Evolutionary conservation across 2,113 vertebrate species (phyloP).

Genomic region (Nerophis ophidion): DNA sequence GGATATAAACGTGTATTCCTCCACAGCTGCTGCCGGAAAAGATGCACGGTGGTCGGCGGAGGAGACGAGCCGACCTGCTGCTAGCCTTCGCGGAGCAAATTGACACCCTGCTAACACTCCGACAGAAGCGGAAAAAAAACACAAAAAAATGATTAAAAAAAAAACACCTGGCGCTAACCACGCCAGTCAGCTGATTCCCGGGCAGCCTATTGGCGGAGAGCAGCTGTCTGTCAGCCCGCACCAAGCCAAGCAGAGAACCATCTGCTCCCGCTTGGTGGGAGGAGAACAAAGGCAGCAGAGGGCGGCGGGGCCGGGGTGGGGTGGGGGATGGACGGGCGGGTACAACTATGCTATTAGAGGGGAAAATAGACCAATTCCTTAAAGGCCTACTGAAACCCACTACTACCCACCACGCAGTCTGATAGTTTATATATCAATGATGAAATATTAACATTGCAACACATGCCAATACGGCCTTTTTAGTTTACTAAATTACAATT

Average conservation of each 20-base stretch:
- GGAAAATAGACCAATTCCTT: conserved; percentile 9
- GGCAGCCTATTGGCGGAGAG: conserved; percentile 74
- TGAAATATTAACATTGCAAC: no score
- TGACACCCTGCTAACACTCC: conserved; percentile 38
- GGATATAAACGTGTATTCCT: conserved; percentile 12
- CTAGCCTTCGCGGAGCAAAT: conserved; percentile 45
- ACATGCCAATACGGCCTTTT: no score
- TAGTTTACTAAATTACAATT: no score
- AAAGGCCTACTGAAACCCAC: no score
- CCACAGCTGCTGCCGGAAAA: conserved; percentile 1
- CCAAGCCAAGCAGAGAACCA: conserved; percentile 70
- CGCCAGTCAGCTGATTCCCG: conserved; percentile 80
- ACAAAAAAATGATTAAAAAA: conserved; percentile 30
- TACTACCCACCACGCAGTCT: no score
- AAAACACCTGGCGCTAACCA: conserved; percentile 83
- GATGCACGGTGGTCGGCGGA: conserved; percentile 49
- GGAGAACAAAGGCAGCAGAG: conserved; percentile 72
- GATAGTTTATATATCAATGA: no score
- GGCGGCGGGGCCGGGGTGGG: conserved; percentile 45
- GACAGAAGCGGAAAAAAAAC: conserved; percentile 31
- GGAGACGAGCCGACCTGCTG: conserved; percentile 48
- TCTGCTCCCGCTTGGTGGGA: conserved; percentile 74
- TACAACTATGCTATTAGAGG: conserved; percentile 17
- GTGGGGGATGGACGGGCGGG: conserved; percentile 19
- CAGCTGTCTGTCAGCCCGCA: conserved; percentile 53